Evolutionary conservation across 1,140 invertebrate genomes (phyloP).

Genomic region (Drosophila persimilis): DNA sequence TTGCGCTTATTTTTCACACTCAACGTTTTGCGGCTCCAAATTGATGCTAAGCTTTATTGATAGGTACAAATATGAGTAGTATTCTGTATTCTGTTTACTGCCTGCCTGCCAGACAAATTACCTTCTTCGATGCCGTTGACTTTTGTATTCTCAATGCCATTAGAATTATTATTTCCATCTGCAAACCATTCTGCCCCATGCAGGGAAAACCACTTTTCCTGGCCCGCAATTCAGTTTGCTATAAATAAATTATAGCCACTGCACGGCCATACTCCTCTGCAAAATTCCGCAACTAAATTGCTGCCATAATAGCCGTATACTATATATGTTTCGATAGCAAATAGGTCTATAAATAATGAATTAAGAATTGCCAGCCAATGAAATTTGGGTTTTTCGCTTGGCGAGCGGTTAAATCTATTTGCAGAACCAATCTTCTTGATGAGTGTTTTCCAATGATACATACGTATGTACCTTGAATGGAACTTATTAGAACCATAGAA

Average conservation of each 20-base stretch:
- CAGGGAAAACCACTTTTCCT: slow-evolving; percentile 21
- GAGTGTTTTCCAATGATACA: too few relatives aligned
- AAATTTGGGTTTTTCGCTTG: slow-evolving; percentile 9
- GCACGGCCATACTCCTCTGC: slow-evolving; percentile 27
- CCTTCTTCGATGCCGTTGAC: slow-evolving; percentile 21
- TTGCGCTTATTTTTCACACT: slow-evolving; percentile 4
- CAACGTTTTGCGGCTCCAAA: slow-evolving; percentile 6
- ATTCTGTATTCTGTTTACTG: too few relatives aligned
- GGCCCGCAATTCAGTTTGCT: slow-evolving; percentile 45
- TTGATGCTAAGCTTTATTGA: slow-evolving; percentile 17
- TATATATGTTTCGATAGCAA: slow-evolving; percentile 17
- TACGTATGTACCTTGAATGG: too few relatives aligned
- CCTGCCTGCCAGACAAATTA: too few relatives aligned
- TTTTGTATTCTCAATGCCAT: slow-evolving; percentile 33
- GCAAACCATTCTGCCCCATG: slow-evolving; percentile 9
- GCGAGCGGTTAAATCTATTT: slow-evolving; percentile 24
- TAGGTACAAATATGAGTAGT: slow-evolving; percentile 1
- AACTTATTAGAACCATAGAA: too few relatives aligned
- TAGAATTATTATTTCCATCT: slow-evolving; percentile 36
- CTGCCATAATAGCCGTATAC: slow-evolving; percentile 33
- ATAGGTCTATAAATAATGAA: slow-evolving; percentile 70
- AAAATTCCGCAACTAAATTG: slow-evolving; percentile 50
- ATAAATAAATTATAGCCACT: slow-evolving; percentile 61
- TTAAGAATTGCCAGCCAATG: slow-evolving; percentile 41
- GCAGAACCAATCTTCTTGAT: slow-evolving; percentile 1